phyloP scores from a whole-genome alignment of 2,113 vertebrate species.

The Nycticorax nycticorax region DNA sequence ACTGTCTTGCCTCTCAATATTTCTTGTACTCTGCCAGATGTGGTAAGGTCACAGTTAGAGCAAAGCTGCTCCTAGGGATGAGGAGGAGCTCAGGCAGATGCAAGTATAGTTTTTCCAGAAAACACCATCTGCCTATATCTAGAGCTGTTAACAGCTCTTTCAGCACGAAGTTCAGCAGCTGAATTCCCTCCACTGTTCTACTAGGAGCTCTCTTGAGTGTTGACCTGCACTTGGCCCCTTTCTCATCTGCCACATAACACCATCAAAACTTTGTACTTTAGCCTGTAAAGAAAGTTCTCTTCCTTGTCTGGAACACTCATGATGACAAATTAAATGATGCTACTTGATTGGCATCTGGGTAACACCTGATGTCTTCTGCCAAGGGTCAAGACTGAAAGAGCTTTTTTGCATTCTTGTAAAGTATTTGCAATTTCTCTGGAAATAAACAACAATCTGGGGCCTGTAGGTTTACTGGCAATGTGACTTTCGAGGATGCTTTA shows the following conservation, averaged over 20 bases:
- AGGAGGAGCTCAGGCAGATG: not conserved
- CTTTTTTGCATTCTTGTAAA: not conserved
- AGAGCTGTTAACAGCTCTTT: not conserved
- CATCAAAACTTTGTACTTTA: not conserved
- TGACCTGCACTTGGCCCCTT: not conserved
- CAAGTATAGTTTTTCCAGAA: not conserved
- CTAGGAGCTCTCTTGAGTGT: not conserved
- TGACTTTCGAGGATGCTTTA: not conserved
- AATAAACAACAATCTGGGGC: not conserved
- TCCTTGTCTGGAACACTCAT: not conserved
- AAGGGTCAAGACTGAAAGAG: not conserved
- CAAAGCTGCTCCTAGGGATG: not conserved
- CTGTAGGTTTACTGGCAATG: not conserved
- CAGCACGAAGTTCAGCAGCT: not conserved
- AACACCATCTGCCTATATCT: not conserved
- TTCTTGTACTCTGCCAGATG: not conserved
- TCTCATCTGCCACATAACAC: not conserved
- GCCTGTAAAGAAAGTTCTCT: not conserved
- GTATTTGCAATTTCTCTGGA: not conserved
- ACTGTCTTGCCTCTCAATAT: not conserved
- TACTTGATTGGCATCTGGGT: not conserved
- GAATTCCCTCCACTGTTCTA: not conserved
- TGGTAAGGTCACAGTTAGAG: not conserved
- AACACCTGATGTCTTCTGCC: not conserved
- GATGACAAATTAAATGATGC: not conserved